phyloP scores from a whole-genome alignment of 92 coral and sea anemone genomes.

The Paragorgia papillata region DNA sequence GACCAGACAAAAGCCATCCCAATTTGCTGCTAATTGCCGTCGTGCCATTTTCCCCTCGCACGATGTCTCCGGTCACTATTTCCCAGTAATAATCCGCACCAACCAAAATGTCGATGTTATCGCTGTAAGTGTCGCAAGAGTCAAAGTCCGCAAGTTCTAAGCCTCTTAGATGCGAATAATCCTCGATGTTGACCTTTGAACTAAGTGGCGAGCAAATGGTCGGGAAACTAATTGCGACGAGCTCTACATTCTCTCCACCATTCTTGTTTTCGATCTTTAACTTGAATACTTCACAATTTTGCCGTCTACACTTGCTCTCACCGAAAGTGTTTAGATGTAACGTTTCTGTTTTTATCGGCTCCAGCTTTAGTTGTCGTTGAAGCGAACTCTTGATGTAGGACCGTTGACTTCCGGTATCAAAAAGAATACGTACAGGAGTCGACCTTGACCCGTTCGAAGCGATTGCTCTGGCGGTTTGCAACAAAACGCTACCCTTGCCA shows the following conservation, averaged over 20 bases:
- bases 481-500: constrained; percentile 13
- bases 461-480: constrained; percentile 34
- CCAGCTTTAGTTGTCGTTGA: neutral
- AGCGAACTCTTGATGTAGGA: neutral
- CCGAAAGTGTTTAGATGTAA: constrained; percentile 7
- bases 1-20: constrained; percentile 46
- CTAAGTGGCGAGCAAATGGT: neutral
- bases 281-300: neutral
- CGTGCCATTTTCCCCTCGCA: constrained; percentile 25
- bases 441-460: constrained; percentile 26
- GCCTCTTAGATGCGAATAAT: constrained; percentile 13
- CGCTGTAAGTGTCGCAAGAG: neutral
- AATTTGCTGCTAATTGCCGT: constrained; percentile 53
- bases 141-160: constrained; percentile 6
- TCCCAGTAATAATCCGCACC: constrained; percentile 23
- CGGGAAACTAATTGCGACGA: neutral
- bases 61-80: constrained; percentile 23
- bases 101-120: constrained; percentile 5
- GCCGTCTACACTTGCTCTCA: neutral
- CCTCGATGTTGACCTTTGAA: neutral
- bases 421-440: constrained; percentile 1
- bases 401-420: neutral
- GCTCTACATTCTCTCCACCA: neutral
- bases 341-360: neutral
- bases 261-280: neutral